phyloP scores from a whole-genome alignment of 2,888 invertebrate species.

The Agriotes lineatus region DNA sequence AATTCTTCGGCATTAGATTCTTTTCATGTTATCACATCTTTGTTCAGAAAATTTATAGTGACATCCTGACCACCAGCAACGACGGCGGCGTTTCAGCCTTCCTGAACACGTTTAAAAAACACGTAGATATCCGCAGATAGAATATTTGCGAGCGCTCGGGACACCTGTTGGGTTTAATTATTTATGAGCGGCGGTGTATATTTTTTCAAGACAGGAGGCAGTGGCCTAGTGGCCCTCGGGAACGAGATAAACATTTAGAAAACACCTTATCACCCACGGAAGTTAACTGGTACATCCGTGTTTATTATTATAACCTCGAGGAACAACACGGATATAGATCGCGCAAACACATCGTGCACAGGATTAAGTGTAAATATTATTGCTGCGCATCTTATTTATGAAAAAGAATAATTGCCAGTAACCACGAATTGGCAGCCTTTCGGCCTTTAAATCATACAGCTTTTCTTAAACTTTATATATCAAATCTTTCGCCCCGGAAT shows the following conservation, averaged over 20 bases:
- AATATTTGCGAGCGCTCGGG: neutral
- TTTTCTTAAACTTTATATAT: no score
- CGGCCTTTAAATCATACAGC: no score
- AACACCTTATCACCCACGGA: conserved; percentile 41
- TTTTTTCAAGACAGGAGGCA: conserved; percentile 4
- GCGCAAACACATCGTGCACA: conserved; percentile 8
- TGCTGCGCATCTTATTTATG: neutral
- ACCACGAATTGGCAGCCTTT: no score
- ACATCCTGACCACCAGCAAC: no score
- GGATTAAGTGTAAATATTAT: conserved; percentile 22
- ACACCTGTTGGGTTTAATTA: neutral
- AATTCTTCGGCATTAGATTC: no score
- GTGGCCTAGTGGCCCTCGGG: conserved; percentile 21
- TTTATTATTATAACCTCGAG: conserved; percentile 40
- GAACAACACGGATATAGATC: conserved; percentile 23
- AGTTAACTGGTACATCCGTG: conserved; percentile 36
- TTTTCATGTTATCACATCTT: no score
- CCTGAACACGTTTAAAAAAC: no score
- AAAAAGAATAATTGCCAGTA: no score
- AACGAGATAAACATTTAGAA: conserved; percentile 37
- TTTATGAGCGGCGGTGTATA: neutral
- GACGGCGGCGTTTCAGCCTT: no score
- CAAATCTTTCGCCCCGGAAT: no score
- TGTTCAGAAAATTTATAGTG: no score
- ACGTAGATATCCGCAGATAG: no score